These are phyloP conservation scores for Enteromius unitaeniatus DNA, from an alignment of 2,797 vertebrate species.

Conservation along the genomic window DNA sequence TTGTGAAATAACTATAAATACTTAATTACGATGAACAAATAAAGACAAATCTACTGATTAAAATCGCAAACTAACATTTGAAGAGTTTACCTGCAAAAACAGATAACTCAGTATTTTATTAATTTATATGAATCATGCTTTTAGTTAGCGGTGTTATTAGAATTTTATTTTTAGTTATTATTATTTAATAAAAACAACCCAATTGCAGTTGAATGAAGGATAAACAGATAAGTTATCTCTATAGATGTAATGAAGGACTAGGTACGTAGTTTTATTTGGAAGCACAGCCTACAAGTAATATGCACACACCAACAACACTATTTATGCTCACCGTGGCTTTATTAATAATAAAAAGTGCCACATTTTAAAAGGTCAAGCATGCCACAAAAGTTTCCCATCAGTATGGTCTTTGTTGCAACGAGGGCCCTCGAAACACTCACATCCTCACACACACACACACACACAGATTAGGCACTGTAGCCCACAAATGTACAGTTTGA, in stretches of 20 bases:
- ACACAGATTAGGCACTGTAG: slow-evolving; percentile 57
- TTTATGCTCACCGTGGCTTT: slow-evolving; percentile 62
- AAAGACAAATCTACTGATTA: background rate
- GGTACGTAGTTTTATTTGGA: background rate
- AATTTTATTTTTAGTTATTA: background rate
- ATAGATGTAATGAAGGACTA: background rate
- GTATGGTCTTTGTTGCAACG: background rate
- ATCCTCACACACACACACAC: slow-evolving; percentile 56
- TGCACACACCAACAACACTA: background rate
- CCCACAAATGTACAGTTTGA: slow-evolving; percentile 50
- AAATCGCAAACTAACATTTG: background rate
- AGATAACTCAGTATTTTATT: background rate
- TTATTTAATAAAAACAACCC: background rate
- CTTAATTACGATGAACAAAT: too few species aligned
- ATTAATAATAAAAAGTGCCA: slow-evolving; percentile 71
- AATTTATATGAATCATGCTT: too few species aligned
- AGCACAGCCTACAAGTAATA: background rate
- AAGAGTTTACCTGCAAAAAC: background rate
- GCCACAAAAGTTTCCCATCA: slow-evolving; percentile 41
- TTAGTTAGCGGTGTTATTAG: too few species aligned
- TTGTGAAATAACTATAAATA: background rate
- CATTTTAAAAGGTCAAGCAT: slow-evolving; percentile 63
- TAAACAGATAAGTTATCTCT: too few species aligned
- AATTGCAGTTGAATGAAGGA: too few species aligned
- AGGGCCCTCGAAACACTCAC: slow-evolving; percentile 30